phyloP scores from a whole-genome alignment of 1,140 invertebrate species.

The Drosophila rufa region DNA sequence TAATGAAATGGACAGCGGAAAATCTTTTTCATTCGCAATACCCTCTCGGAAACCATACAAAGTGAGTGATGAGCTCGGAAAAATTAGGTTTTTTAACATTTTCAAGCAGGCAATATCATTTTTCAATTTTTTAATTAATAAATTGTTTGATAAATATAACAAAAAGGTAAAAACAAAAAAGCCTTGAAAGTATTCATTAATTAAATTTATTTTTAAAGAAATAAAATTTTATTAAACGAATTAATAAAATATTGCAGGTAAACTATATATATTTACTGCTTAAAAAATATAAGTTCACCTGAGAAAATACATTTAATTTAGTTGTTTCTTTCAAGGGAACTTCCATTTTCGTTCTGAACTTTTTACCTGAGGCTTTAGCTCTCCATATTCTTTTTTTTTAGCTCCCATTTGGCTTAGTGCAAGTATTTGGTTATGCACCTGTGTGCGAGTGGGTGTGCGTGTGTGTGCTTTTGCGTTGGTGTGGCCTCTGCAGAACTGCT shows the following conservation, averaged over 20 bases:
- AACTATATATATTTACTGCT: no score
- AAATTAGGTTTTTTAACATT: not conserved
- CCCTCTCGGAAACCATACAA: not conserved
- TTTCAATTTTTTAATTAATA: not conserved
- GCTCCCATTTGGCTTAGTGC: constrained; percentile 25
- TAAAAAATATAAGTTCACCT: not conserved
- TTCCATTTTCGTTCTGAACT: not conserved
- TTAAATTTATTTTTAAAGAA: not conserved
- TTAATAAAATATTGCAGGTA: not conserved
- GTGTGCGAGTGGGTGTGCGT: constrained; percentile 1
- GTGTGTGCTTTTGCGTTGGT: constrained; percentile 8
- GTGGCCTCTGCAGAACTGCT: constrained; percentile 34
- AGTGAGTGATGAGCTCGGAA: not conserved
- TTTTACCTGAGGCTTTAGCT: not conserved
- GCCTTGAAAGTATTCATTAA: not conserved
- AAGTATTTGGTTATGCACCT: constrained; percentile 32
- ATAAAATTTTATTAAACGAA: not conserved
- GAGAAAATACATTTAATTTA: no score
- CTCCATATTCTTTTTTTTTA: not conserved
- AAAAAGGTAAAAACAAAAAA: no score
- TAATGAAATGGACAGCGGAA: constrained; percentile 68
- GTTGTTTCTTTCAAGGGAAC: not conserved
- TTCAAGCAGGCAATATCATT: not conserved
- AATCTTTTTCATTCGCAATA: constrained; percentile 34
- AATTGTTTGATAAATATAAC: not conserved